Evolutionary conservation across 2,113 vertebrate genomes (phyloP), one percentile per base, ranked within the genome.

Genomic region (Cinclus mexicanus): DNA sequence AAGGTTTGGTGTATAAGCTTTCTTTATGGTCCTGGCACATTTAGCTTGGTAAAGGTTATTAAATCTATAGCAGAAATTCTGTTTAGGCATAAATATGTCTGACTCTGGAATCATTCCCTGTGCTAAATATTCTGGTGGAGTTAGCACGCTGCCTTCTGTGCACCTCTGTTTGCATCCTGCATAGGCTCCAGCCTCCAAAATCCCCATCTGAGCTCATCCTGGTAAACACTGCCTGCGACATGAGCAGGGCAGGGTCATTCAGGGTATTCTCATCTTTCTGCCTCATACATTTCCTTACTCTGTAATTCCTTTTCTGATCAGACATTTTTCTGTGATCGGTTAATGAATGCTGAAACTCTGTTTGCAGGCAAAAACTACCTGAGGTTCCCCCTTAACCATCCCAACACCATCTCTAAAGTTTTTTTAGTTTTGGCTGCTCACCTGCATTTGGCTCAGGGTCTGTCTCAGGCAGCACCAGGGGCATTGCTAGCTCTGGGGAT

Each of bases 181-280:
- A 2, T 7, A 8, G 49, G 12, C 50, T 61, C 37, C 64, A 65
- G 49, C 61, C 29, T 68, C 77, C 22, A 2, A 35, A 44, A 13
- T 14, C 5, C 12, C 0, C 9, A 9, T 20, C 21, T 23, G 59
- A 78, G 17, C 68, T 77, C 7, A 1, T 72, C 42, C 60, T 55
- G 19, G 25, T 10, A 5, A 31, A 8, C 9, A 1, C 46, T 11
- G 29, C 28, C 22, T 49, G 74, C 46, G 49, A 0, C 55, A 13
- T 0, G 0, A n/a, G 22, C 33, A 5, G 6, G 19, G 14, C 46
- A 49, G 50, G 8, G 5, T 10, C 5, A 2, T 13, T 24, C n/a
- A 25, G 56, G 28, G 3, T 42, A 4, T 31, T 39, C 21, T 77
- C 46, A 7, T 39, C 75, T 33, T 33, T 59, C 75, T 68, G 14